A percentile compares a stretch with the other conserved stretches of the same genome.
Evolutionary conservation across 2,888 invertebrate species (phyloP).

Genomic region (Tyria jacobaeae): DNA sequence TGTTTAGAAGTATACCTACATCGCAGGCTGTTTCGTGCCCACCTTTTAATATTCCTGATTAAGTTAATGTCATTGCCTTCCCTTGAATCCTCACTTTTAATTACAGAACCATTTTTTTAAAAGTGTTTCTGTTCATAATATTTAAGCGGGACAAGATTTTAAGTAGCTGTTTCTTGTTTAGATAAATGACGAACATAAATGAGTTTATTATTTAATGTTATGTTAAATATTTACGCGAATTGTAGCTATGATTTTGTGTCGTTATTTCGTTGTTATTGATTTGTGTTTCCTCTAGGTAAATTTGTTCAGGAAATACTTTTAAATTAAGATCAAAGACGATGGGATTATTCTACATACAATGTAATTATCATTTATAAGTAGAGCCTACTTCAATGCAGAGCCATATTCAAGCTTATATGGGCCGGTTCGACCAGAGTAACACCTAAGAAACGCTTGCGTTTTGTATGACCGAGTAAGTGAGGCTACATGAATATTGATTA

Average conservation of each 20-base stretch:
- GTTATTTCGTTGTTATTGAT: too few species aligned
- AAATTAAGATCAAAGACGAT: too few species aligned
- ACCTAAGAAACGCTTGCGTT: too few species aligned
- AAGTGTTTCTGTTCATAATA: conserved; percentile 20
- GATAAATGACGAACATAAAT: conserved; percentile 1
- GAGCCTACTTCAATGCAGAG: too few species aligned
- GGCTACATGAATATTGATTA: too few species aligned
- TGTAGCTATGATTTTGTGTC: background rate
- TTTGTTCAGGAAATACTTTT: too few species aligned
- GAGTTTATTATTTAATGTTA: background rate
- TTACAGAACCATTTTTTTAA: conserved; percentile 29
- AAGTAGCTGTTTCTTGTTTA: conserved; percentile 13
- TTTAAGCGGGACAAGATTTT: conserved; percentile 13
- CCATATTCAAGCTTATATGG: too few species aligned
- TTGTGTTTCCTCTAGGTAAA: too few species aligned
- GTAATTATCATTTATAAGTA: too few species aligned
- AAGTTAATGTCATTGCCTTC: conserved; percentile 38
- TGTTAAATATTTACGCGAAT: background rate
- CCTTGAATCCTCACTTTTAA: conserved; percentile 36
- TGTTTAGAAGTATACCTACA: conserved; percentile 37
- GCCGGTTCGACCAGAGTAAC: too few species aligned
- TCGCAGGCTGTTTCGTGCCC: conserved; percentile 43
- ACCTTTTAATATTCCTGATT: conserved; percentile 49
- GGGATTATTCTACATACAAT: too few species aligned
- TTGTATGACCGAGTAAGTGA: too few species aligned